A percentile compares a stretch with the other conserved stretches of the same genome.
phyloP scores from a whole-genome alignment of 2,113 vertebrate species.

The Arizona elegans region DNA sequence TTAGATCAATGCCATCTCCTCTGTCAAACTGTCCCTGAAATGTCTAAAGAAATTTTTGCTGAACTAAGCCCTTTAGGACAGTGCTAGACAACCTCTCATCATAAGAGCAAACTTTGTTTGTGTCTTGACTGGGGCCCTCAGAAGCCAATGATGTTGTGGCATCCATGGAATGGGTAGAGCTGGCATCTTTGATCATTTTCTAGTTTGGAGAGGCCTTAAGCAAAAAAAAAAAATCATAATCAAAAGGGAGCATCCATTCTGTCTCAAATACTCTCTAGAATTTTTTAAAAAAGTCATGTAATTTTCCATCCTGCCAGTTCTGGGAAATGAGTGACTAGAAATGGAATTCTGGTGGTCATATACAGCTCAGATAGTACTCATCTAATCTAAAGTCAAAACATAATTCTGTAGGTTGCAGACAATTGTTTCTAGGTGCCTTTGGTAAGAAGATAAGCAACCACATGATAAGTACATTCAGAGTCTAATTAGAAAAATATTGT shows the following conservation, averaged over 20 bases:
- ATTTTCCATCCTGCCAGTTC: not conserved
- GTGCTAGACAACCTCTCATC: not conserved
- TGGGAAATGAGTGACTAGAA: not conserved
- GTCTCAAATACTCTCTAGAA: not conserved
- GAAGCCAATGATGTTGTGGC: not conserved
- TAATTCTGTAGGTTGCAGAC: not conserved
- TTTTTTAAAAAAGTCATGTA: not conserved
- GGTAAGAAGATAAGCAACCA: not conserved
- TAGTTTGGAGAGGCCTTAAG: not conserved
- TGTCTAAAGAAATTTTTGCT: not conserved
- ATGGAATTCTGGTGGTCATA: not conserved
- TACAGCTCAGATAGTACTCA: not conserved
- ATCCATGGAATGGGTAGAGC: not conserved
- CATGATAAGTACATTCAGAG: not conserved
- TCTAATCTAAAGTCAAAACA: not conserved
- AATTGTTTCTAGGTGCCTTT: not conserved
- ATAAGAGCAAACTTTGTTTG: not conserved
- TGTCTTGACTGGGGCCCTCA: not conserved
- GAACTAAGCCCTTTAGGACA: not conserved
- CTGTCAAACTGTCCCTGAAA: not conserved
- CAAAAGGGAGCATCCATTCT: not conserved
- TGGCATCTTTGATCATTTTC: not conserved
- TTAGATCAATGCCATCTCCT: not conserved
- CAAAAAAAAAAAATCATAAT: not conserved
- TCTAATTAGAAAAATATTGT: not conserved